Evolutionary conservation across 2,797 vertebrate genomes (phyloP).

Genomic region (Sciurus carolinensis): DNA sequence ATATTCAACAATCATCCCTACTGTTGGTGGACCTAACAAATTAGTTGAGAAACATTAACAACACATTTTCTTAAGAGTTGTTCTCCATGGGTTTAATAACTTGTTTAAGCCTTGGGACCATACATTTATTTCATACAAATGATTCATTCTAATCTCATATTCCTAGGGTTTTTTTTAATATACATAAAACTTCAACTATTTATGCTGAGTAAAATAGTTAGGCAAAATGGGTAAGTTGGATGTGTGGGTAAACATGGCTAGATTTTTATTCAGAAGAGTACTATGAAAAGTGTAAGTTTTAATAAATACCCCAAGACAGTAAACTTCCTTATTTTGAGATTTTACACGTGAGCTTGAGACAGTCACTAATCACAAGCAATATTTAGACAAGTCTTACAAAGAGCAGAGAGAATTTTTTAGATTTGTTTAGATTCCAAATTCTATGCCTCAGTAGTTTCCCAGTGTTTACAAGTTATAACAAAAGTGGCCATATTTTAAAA

Average conservation of each 20-base stretch:
- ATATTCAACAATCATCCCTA: slow-evolving; percentile 27
- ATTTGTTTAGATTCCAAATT: slow-evolving; percentile 47
- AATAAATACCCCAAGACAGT: not conserved
- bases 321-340: slow-evolving; percentile 12
- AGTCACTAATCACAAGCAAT: slow-evolving; percentile 15
- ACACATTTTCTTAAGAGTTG: not conserved
- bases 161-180: not conserved
- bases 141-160: slow-evolving; percentile 11
- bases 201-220: slow-evolving; percentile 14
- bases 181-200: slow-evolving; percentile 54
- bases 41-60: slow-evolving; percentile 12
- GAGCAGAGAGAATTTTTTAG: not conserved
- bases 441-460: not conserved
- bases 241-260: not conserved
- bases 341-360: not conserved
- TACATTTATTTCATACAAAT: slow-evolving; percentile 54
- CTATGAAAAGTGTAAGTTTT: slow-evolving; percentile 28
- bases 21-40: not conserved
- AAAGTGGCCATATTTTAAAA: slow-evolving; percentile 43
- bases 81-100: slow-evolving; percentile 46
- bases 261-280: slow-evolving; percentile 59
- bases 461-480: slow-evolving; percentile 51
- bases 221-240: slow-evolving; percentile 47
- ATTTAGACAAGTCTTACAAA: slow-evolving; percentile 33
- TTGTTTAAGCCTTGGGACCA: not conserved